phyloP scores from a whole-genome alignment of 2,888 invertebrate genomes.

The Eustalomyia histrio region DNA sequence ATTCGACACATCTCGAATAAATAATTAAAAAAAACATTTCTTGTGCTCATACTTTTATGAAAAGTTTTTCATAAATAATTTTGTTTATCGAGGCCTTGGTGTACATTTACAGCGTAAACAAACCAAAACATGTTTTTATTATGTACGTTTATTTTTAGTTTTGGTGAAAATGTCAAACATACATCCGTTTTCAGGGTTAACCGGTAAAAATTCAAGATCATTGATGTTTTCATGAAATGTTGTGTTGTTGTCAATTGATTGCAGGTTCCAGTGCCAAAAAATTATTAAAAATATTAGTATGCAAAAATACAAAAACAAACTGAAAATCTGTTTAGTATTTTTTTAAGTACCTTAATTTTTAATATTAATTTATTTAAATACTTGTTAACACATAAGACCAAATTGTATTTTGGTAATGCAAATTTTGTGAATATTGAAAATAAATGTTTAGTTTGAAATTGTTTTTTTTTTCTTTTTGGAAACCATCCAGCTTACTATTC shows the following conservation, averaged over 20 bases:
- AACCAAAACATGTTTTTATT: neutral
- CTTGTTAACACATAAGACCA: neutral
- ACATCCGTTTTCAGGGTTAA: conserved; percentile 35
- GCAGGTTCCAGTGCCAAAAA: conserved; percentile 29
- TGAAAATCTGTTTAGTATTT: conserved; percentile 1
- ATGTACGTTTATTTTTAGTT: conserved; percentile 26
- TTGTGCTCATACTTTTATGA: too few species aligned
- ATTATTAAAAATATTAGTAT: neutral
- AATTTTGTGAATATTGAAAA: neutral
- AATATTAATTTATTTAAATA: conserved; percentile 1
- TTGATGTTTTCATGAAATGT: conserved; percentile 23
- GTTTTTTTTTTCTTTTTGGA: conserved; percentile 6
- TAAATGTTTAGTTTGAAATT: conserved; percentile 8
- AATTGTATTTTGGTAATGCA: neutral
- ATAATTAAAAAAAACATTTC: too few species aligned
- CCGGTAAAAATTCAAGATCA: conserved; percentile 51
- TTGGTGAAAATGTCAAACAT: conserved; percentile 17
- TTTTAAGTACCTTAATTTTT: conserved; percentile 15
- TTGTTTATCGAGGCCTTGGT: neutral
- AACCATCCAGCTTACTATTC: conserved; percentile 22
- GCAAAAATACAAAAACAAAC: neutral
- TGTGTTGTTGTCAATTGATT: conserved; percentile 10
- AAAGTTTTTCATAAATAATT: too few species aligned
- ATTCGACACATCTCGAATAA: too few species aligned
- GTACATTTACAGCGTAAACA: neutral